Evolutionary conservation across 2,797 vertebrate genomes (phyloP), one percentile per base, ranked within the genome.

Genomic region (Urophycis tenuis): DNA sequence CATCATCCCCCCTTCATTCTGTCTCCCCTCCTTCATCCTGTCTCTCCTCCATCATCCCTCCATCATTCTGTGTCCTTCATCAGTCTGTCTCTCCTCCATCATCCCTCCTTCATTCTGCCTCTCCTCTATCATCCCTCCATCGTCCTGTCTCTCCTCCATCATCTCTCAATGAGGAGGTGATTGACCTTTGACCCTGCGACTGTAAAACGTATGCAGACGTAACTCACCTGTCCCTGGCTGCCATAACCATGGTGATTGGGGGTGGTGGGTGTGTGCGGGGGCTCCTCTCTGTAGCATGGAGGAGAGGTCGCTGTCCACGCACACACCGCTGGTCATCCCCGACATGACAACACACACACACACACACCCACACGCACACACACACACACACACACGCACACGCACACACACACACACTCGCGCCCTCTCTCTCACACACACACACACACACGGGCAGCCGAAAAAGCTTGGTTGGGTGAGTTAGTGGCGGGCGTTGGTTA

Each of bases 301-400:
- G 82, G 91, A 90, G 83, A 92, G 88, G 81, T 92, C 91, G 39
- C 86, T 92, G 81, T 92, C 92, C 90, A 93, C 91, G 17, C 92
- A 92, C 82, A 92, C 90, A 29, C 92, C 89, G 14, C 92, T 93
- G 53, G 89, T 92, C 91, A 93, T 92, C 77, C 91, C 91, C 80
- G 92, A 91, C 92, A 93, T 93, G 89, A 87, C 90, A 85, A 84
- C 87, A 76, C 83, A 80, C 81, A 85, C 80, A 60, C 78, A 75
- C 78, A 74, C 60, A 33, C 75, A 73, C 75, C 35, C 79, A 64
- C 75, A 78, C 74, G 75, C 84, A 53, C 36, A 30, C 71, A 30
- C 69, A 49, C 30, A 36, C 36, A 25, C 75, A 19, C 33, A 7
- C 75, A 34, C 75, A 19, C 32, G 36, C 60, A 14, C 49, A 64